Percentiles rank a stretch among this genome's conserved stretches.
phyloP scores from a whole-genome alignment of 2,113 vertebrate species.

The Rostratula benghalensis region DNA sequence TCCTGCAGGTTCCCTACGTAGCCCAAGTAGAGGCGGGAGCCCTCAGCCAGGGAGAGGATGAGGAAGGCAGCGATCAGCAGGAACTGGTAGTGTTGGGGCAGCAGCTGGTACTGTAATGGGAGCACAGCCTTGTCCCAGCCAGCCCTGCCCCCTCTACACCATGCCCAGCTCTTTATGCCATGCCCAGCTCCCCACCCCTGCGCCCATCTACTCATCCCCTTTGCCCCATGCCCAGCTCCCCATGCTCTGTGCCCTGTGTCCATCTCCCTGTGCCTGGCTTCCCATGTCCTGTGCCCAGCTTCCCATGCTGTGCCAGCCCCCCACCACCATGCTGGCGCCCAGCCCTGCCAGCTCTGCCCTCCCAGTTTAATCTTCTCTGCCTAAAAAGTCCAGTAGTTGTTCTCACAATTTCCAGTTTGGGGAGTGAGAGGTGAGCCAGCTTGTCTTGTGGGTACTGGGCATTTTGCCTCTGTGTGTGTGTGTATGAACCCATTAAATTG shows the following conservation, averaged over 20 bases:
- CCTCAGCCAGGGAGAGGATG: conserved; percentile 75
- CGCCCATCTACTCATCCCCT: too few relatives aligned
- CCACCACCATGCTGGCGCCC: neutral
- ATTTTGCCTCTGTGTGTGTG: neutral
- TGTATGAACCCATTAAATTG: neutral
- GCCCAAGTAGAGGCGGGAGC: conserved; percentile 80
- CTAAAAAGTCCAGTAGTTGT: neutral
- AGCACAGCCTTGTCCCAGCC: neutral
- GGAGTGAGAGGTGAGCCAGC: accelerated
- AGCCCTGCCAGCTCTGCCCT: neutral
- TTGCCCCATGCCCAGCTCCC: neutral
- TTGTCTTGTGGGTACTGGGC: neutral
- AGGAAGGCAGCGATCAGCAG: conserved; percentile 78
- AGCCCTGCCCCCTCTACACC: neutral
- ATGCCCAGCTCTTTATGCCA: too few relatives aligned
- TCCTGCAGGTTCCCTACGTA: conserved; percentile 86
- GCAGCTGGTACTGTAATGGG: conserved; percentile 73
- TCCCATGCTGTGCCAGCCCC: neutral
- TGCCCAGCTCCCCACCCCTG: too few relatives aligned
- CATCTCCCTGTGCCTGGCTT: neutral
- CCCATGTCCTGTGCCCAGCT: neutral
- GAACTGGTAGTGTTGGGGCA: conserved; percentile 83
- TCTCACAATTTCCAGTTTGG: neutral
- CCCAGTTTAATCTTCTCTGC: neutral
- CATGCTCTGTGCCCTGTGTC: too few relatives aligned